Evolutionary conservation across 2,113 vertebrate species (phyloP).

Genomic region (Etheostoma spectabile): DNA sequence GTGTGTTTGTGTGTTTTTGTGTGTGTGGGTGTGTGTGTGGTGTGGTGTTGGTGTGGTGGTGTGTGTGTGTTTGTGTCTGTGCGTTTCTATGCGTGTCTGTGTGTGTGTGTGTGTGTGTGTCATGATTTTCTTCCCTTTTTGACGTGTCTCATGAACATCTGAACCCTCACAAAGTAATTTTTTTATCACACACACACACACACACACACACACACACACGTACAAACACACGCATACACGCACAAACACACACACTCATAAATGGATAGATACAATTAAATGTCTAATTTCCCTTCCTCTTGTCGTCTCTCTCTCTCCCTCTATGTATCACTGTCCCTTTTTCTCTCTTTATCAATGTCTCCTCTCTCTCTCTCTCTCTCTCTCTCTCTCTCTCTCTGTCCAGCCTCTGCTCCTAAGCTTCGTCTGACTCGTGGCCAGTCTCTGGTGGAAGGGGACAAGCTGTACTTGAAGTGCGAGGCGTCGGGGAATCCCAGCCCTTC

Average conservation of each 20-base stretch:
- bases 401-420: slow-evolving; percentile 92
- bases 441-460: slow-evolving; percentile 90
- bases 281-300: slow-evolving; percentile 23
- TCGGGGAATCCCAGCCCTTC: slow-evolving; percentile 93
- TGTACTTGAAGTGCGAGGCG: slow-evolving; percentile 95
- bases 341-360: not conserved
- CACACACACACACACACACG: not conserved
- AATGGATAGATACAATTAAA: slow-evolving; percentile 34
- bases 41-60: too few relatives aligned
- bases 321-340: slow-evolving; percentile 15
- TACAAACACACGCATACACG: not conserved
- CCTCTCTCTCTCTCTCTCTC: slow-evolving; percentile 19
- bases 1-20: not conserved
- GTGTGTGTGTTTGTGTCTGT: too few relatives aligned
- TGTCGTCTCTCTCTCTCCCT: not conserved
- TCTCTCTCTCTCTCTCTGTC: slow-evolving; percentile 32
- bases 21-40: not conserved
- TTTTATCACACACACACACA: slow-evolving; percentile 1
- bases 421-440: slow-evolving; percentile 93
- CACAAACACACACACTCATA: slow-evolving; percentile 5
- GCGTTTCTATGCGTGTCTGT: too few relatives aligned
- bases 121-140: slow-evolving; percentile 42
- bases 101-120: too few relatives aligned
- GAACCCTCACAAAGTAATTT: slow-evolving; percentile 28
- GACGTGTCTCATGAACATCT: slow-evolving; percentile 23